Percentiles rank a stretch among this genome's conserved stretches.
Conservation (phyloP, 2,113 vertebrate species). For the Saccopteryx bilineata region DNA sequence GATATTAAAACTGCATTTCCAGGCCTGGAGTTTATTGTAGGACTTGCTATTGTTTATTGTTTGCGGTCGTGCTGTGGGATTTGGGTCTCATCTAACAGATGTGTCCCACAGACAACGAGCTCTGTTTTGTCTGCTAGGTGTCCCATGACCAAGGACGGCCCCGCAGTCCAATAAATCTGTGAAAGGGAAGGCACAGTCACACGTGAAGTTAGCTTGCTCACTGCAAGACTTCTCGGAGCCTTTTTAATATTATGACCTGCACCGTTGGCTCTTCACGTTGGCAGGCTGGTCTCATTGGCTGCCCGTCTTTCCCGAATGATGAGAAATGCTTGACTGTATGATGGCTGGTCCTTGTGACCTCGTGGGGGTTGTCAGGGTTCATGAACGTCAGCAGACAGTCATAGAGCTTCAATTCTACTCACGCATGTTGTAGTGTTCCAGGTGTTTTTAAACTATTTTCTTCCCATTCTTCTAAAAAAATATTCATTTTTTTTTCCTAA, state of each 20-base stretch:
- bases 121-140: neutral
- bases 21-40: neutral
- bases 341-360: neutral
- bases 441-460: conserved; percentile 41
- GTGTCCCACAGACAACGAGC: neutral
- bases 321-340: neutral
- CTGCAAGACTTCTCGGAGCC: neutral
- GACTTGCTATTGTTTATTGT: neutral
- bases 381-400: neutral
- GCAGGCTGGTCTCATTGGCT: neutral
- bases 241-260: neutral
- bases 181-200: neutral
- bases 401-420: neutral
- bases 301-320: neutral
- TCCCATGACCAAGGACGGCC: neutral
- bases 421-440: neutral
- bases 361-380: neutral
- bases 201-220: neutral
- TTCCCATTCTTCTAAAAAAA: conserved; percentile 19
- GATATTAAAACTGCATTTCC: neutral
- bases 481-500: conserved; percentile 26
- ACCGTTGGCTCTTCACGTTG: neutral
- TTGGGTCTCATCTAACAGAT: neutral
- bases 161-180: neutral
- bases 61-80: neutral